These are phyloP conservation scores for Pygathrix nemaeus DNA, from an alignment of 2,113 vertebrate genomes.

Conservation along the genomic window DNA sequence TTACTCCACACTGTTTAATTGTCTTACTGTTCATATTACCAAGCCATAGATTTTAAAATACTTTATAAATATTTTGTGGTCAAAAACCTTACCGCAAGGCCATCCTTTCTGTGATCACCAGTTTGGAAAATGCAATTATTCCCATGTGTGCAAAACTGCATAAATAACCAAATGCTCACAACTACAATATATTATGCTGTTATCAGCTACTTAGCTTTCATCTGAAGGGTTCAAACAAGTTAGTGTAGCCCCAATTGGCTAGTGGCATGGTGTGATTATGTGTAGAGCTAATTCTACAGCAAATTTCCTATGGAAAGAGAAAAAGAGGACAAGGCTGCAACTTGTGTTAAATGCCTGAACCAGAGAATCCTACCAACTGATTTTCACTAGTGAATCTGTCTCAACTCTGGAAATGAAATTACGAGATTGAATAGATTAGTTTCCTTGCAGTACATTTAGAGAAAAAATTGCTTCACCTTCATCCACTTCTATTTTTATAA, in stretches of 20 bases:
- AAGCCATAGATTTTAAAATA: constrained; percentile 38
- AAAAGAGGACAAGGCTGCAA: not conserved
- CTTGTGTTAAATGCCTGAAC: not conserved
- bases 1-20: not conserved
- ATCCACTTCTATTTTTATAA: not conserved
- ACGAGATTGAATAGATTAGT: not conserved
- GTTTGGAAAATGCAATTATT: not conserved
- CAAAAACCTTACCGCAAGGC: not conserved
- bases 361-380: not conserved
- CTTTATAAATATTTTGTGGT: not conserved
- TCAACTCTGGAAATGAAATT: constrained; percentile 23
- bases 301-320: not conserved
- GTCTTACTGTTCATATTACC: constrained; percentile 18
- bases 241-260: not conserved
- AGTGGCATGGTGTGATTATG: not conserved
- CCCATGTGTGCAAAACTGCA: not conserved
- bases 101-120: not conserved
- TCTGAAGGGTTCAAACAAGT: constrained; percentile 21
- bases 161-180: not conserved
- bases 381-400: not conserved
- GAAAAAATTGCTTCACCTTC: not conserved
- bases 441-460: not conserved
- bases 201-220: not conserved
- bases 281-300: not conserved
- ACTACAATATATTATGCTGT: not conserved